phyloP scores from a whole-genome alignment of 1,140 invertebrate genomes.

The Octopus sinensis region DNA sequence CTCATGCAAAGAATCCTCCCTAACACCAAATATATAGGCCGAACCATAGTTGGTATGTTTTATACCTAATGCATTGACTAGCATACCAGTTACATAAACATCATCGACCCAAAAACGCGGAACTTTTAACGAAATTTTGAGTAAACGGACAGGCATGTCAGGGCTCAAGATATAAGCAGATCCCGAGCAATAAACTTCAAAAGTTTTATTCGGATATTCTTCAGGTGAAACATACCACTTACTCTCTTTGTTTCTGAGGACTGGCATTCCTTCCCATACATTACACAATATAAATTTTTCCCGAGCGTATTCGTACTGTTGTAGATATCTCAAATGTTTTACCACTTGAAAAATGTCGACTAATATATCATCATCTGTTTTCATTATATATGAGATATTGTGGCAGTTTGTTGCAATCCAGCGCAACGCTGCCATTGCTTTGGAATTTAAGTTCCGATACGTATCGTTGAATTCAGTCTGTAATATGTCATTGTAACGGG shows the following conservation, averaged over 20 bases:
- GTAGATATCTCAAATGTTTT: conserved; percentile 8
- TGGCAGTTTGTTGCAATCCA: conserved; percentile 71
- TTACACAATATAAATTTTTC: conserved; percentile 19
- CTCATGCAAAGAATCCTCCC: too few relatives aligned
- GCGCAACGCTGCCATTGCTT: conserved; percentile 76
- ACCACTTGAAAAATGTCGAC: conserved; percentile 27
- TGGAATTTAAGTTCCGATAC: conserved; percentile 38
- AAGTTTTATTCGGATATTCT: conserved; percentile 46
- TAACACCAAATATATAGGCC: too few relatives aligned
- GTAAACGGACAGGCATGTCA: conserved; percentile 46
- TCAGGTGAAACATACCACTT: conserved; percentile 51
- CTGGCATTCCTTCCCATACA: conserved; percentile 34
- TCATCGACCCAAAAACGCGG: conserved; percentile 52
- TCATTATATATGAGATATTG: too few relatives aligned
- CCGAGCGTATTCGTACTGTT: conserved; percentile 20
- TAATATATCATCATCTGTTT: conserved; percentile 82
- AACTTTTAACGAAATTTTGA: conserved; percentile 27
- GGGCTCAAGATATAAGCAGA: conserved; percentile 50
- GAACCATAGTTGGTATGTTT: too few relatives aligned
- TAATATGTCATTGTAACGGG: conserved; percentile 32
- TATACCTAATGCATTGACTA: neutral
- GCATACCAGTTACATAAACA: conserved; percentile 46
- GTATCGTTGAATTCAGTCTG: conserved; percentile 36
- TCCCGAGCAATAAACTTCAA: conserved; percentile 53
- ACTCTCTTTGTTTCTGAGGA: conserved; percentile 38